Evolutionary conservation across 2,888 invertebrate genomes (phyloP).

Genomic region (Uloborus plumipes): DNA sequence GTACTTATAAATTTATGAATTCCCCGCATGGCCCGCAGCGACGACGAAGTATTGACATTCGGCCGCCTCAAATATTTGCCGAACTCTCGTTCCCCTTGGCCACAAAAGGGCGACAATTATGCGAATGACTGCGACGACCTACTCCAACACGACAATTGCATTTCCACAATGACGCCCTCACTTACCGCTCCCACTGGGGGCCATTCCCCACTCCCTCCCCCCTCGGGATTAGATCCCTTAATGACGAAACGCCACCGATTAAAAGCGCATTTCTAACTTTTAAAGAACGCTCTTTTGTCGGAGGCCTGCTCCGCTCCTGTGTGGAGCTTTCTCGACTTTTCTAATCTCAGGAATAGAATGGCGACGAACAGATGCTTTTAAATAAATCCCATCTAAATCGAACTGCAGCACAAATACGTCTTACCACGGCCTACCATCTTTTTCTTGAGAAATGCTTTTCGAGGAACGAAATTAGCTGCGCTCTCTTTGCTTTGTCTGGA

Average conservation of each 20-base stretch:
- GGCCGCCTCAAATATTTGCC: conserved; percentile 62
- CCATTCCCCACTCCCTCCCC: conserved; percentile 9
- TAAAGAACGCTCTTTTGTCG: conserved; percentile 16
- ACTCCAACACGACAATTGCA: conserved; percentile 65
- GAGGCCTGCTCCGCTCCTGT: no score
- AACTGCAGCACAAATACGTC: no score
- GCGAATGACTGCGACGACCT: conserved; percentile 59
- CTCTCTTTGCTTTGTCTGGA: no score
- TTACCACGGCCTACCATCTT: no score
- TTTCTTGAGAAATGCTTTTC: no score
- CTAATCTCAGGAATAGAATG: no score
- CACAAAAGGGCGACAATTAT: conserved; percentile 63
- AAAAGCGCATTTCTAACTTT: conserved; percentile 50
- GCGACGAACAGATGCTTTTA: no score
- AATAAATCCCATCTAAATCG: no score
- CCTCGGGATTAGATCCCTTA: conserved; percentile 41
- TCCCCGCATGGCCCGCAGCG: conserved; percentile 50
- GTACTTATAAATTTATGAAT: conserved; percentile 65
- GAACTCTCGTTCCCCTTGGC: conserved; percentile 56
- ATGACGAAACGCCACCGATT: conserved; percentile 47
- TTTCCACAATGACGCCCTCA: conserved; percentile 63
- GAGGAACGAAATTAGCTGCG: no score
- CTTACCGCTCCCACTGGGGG: conserved; percentile 30
- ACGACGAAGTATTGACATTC: conserved; percentile 56
- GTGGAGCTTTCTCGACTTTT: no score